Evolutionary conservation across 2,888 invertebrate genomes (phyloP).

Genomic region (Physocephala rufipes): DNA sequence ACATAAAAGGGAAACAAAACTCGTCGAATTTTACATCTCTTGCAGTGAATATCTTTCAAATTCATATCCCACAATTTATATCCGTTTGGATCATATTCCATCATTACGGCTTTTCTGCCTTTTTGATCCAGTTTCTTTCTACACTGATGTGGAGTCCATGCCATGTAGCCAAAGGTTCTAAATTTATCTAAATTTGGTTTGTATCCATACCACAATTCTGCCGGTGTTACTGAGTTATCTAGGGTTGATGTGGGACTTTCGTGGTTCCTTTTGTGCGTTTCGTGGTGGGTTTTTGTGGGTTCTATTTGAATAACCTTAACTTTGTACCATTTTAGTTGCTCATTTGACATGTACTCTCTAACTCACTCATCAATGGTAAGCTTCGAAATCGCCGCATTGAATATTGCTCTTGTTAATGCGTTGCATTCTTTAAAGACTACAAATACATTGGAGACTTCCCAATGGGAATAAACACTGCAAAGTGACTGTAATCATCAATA

Average conservation of each 20-base stretch:
- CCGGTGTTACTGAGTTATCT: slow-evolving; percentile 39
- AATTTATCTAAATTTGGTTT: slow-evolving; percentile 39
- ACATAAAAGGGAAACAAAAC: slow-evolving; percentile 24
- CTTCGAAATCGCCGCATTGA: slow-evolving; percentile 27
- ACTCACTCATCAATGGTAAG: slow-evolving; percentile 34
- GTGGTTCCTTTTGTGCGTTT: slow-evolving; percentile 35
- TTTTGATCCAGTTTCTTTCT: slow-evolving; percentile 40
- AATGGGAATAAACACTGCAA: slow-evolving; percentile 27
- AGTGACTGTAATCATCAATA: slow-evolving; percentile 35
- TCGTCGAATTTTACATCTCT: slow-evolving; percentile 37
- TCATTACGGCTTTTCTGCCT: slow-evolving; percentile 28
- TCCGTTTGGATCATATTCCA: slow-evolving; percentile 38
- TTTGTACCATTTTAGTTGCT: slow-evolving; percentile 33
- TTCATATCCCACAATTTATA: slow-evolving; percentile 38
- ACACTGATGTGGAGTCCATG: slow-evolving; percentile 44
- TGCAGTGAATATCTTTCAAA: slow-evolving; percentile 18
- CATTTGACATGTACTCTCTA: slow-evolving; percentile 36
- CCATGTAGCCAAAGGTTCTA: slow-evolving; percentile 44
- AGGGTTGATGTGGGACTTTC: slow-evolving; percentile 29
- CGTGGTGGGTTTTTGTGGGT: slow-evolving; percentile 37
- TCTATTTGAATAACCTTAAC: slow-evolving; percentile 37
- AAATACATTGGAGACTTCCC: slow-evolving; percentile 37
- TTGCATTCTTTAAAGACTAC: slow-evolving; percentile 36
- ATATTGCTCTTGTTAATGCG: slow-evolving; percentile 30
- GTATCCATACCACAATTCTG: slow-evolving; percentile 39